These are phyloP conservation scores for Samia ricini DNA, from an alignment of 1,140 invertebrate species.

Conservation along the genomic window DNA sequence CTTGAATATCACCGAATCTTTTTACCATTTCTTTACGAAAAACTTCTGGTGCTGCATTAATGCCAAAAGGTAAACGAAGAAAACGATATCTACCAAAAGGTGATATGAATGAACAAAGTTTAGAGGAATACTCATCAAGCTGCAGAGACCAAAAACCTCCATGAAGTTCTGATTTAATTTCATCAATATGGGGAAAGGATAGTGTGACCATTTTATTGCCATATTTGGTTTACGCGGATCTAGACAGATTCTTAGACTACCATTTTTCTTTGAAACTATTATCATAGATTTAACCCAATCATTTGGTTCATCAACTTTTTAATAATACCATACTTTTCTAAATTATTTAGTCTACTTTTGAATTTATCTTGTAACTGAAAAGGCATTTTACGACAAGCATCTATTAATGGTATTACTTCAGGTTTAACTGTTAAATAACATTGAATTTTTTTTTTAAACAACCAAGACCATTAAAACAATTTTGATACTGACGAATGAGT, in stretches of 20 bases:
- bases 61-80: slow-evolving; percentile 3
- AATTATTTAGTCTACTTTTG: slow-evolving; percentile 17
- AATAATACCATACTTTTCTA: slow-evolving; percentile 21
- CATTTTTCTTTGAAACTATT: slow-evolving; percentile 8
- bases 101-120: slow-evolving; percentile 23
- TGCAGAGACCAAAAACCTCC: slow-evolving; percentile 18
- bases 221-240: slow-evolving; percentile 14
- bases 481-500: background rate
- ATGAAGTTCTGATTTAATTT: slow-evolving; percentile 11
- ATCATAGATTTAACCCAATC: slow-evolving; percentile 16
- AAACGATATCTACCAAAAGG: slow-evolving; percentile 4
- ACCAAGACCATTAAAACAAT: too few relatives aligned
- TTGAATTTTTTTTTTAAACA: too few relatives aligned
- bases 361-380: slow-evolving; percentile 13
- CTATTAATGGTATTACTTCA: slow-evolving; percentile 7
- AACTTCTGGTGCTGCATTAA: slow-evolving; percentile 6
- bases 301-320: slow-evolving; percentile 10
- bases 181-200: slow-evolving; percentile 18
- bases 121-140: slow-evolving; percentile 17
- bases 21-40: slow-evolving; percentile 35
- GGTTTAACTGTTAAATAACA: too few relatives aligned
- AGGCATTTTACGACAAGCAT: too few relatives aligned
- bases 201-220: slow-evolving; percentile 6
- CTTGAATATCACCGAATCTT: slow-evolving; percentile 40
- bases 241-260: slow-evolving; percentile 16